Percentiles rank a stretch among this genome's conserved stretches.
These are phyloP conservation scores for Clarias macrocephalus DNA, from an alignment of 2,113 vertebrate genomes.

Conservation along the genomic window DNA sequence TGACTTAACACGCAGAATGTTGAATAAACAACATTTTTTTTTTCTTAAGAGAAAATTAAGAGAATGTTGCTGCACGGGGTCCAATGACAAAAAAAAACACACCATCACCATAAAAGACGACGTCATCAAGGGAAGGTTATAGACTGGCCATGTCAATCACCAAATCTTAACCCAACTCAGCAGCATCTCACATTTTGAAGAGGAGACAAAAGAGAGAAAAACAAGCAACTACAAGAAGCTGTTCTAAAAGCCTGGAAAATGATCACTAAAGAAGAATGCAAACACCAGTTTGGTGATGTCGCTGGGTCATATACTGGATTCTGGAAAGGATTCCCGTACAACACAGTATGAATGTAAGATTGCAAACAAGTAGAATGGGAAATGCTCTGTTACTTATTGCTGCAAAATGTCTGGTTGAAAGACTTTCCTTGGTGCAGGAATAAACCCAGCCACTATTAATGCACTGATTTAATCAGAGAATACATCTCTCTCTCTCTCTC, in stretches of 20 bases:
- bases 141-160: not conserved
- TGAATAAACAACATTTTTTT: no score
- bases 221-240: not conserved
- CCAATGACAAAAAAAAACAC: not conserved
- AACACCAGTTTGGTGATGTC: not conserved
- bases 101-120: not conserved
- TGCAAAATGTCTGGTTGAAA: not conserved
- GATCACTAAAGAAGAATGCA: not conserved
- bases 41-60: no score
- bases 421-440: not conserved
- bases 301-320: not conserved
- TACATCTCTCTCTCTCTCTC: not conserved
- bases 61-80: no score
- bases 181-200: not conserved
- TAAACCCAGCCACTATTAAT: not conserved
- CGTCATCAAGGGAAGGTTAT: not conserved
- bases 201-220: not conserved
- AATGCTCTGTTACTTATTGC: not conserved
- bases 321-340: no score
- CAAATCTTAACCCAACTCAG: not conserved
- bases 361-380: not conserved
- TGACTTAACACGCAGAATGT: no score
- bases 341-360: not conserved
- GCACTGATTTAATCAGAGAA: not conserved
- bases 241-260: not conserved